phyloP scores from a whole-genome alignment of 2,113 vertebrate species.

The Gambusia holbrooki region DNA sequence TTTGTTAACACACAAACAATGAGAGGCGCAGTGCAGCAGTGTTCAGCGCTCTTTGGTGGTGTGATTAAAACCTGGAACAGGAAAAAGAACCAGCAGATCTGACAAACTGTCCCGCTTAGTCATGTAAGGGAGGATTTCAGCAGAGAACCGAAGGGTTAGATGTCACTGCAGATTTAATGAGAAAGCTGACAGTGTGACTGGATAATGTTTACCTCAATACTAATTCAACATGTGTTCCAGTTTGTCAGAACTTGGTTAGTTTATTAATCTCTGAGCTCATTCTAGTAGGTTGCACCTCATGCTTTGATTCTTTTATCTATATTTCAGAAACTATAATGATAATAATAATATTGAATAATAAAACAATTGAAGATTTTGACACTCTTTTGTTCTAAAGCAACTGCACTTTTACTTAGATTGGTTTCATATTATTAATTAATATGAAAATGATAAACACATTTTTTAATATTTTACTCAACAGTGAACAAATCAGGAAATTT shows the following conservation, averaged over 20 bases:
- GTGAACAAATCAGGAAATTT: too few relatives aligned
- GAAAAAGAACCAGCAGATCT: conserved; percentile 11
- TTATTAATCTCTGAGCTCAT: neutral
- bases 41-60: conserved; percentile 11
- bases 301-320: too few relatives aligned
- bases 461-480: too few relatives aligned
- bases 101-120: conserved; percentile 34
- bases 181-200: conserved; percentile 7
- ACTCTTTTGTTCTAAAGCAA: too few relatives aligned
- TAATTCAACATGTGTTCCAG: neutral
- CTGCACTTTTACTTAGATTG: too few relatives aligned
- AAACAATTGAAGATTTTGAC: too few relatives aligned
- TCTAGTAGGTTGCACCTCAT: too few relatives aligned
- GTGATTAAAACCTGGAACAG: conserved; percentile 17
- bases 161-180: conserved; percentile 36
- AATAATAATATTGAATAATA: too few relatives aligned
- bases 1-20: conserved; percentile 18
- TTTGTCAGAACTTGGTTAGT: neutral
- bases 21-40: conserved; percentile 30
- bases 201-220: neutral
- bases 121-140: conserved; percentile 41
- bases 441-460: too few relatives aligned
- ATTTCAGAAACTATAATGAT: too few relatives aligned
- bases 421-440: too few relatives aligned
- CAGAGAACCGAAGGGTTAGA: conserved; percentile 33